phyloP scores from a whole-genome alignment of 2,888 invertebrate genomes.

The Odontocerum albicorne region DNA sequence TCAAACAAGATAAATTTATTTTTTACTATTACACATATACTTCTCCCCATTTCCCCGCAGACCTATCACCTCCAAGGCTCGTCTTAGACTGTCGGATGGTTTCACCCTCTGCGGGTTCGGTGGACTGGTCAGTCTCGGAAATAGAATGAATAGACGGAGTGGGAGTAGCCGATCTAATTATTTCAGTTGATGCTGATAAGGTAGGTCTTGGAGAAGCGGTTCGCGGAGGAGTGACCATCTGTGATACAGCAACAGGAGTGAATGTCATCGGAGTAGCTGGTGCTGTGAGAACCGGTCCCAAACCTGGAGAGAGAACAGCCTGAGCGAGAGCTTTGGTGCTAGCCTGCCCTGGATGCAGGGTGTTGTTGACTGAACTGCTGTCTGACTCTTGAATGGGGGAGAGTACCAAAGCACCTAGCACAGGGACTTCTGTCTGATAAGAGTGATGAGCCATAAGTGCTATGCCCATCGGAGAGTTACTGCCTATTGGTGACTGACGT shows the following conservation, averaged over 20 bases:
- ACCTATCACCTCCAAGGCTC: too few species aligned
- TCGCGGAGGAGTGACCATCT: conserved; percentile 47
- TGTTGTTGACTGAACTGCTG: conserved; percentile 73
- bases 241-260: conserved; percentile 63
- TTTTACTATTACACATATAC: conserved; percentile 24
- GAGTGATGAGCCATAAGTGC: conserved; percentile 67
- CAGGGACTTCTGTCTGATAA: conserved; percentile 66
- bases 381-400: conserved; percentile 86
- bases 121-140: not conserved
- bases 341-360: conserved; percentile 70
- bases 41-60: conserved; percentile 30
- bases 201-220: conserved; percentile 20
- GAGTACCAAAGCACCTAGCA: conserved; percentile 73
- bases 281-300: conserved; percentile 52
- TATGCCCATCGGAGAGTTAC: conserved; percentile 57
- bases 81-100: too few species aligned
- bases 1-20: not conserved
- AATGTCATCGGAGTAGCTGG: conserved; percentile 47
- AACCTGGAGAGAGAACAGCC: conserved; percentile 69
- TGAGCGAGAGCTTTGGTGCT: conserved; percentile 78
- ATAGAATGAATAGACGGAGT: conserved; percentile 9
- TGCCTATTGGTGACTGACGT: conserved; percentile 56
- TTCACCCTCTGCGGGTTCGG: not conserved
- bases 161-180: conserved; percentile 15
- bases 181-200: conserved; percentile 10